These are phyloP conservation scores for Sclerurus mexicanus DNA, from an alignment of 2,113 vertebrate species.

Conservation along the genomic window DNA sequence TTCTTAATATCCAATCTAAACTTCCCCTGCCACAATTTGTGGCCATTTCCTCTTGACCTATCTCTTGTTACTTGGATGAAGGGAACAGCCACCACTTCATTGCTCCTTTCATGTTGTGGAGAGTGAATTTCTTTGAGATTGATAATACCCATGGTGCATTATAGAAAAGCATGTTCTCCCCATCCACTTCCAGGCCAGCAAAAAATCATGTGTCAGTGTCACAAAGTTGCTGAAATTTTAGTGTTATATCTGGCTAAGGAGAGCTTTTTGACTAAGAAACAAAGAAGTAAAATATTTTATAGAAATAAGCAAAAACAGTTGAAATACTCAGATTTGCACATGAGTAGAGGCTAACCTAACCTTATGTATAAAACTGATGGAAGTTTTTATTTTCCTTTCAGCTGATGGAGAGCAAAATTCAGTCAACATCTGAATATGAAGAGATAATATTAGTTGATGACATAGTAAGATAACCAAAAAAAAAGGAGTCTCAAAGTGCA, in stretches of 20 bases:
- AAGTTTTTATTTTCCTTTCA: conserved; percentile 5
- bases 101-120: neutral
- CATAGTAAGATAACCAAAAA: neutral
- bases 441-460: neutral
- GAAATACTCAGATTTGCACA: neutral
- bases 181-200: neutral
- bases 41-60: neutral
- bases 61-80: neutral
- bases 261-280: neutral
- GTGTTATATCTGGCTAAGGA: neutral
- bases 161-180: fast-evolving
- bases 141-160: neutral
- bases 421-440: neutral
- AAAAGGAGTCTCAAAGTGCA: neutral
- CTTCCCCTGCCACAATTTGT: neutral
- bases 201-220: neutral
- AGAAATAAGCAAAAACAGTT: neutral
- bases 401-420: neutral
- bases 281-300: neutral
- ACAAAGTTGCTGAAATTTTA: neutral
- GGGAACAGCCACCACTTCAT: neutral
- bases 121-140: neutral
- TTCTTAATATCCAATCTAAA: neutral
- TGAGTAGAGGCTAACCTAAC: neutral
- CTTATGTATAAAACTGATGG: neutral